phyloP scores from a whole-genome alignment of 1,140 invertebrate species.

The Yoshiicerus persimilis region DNA sequence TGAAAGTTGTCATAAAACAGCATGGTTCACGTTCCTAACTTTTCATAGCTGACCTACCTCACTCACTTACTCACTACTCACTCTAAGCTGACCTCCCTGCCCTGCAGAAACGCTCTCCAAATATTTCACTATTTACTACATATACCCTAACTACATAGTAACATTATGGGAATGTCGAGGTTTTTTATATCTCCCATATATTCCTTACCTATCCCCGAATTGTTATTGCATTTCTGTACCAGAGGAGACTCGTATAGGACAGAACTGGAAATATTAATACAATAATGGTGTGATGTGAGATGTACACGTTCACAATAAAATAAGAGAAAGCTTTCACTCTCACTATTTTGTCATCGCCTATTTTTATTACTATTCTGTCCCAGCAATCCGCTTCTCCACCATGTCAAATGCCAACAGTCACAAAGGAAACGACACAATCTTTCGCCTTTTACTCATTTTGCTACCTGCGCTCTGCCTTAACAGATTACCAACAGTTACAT shows the following conservation, averaged over 20 bases:
- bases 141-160: too few species aligned
- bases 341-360: not conserved
- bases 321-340: not conserved
- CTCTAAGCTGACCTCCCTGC: not conserved
- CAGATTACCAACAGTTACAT: too few species aligned
- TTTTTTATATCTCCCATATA: not conserved
- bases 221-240: not conserved
- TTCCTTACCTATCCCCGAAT: not conserved
- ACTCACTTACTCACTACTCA: not conserved
- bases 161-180: too few species aligned
- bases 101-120: too few species aligned
- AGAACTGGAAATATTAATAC: not conserved
- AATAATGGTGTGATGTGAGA: not conserved
- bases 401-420: not conserved
- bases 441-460: not conserved
- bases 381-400: not conserved
- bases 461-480: too few species aligned
- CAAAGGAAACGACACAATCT: not conserved
- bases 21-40: not conserved
- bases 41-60: not conserved
- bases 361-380: not conserved
- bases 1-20: constrained; percentile 20
- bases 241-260: too few species aligned
- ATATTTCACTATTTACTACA: too few species aligned
- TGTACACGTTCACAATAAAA: not conserved